Evolutionary conservation across 2,113 vertebrate species (phyloP).

Genomic region (Martes martes): DNA sequence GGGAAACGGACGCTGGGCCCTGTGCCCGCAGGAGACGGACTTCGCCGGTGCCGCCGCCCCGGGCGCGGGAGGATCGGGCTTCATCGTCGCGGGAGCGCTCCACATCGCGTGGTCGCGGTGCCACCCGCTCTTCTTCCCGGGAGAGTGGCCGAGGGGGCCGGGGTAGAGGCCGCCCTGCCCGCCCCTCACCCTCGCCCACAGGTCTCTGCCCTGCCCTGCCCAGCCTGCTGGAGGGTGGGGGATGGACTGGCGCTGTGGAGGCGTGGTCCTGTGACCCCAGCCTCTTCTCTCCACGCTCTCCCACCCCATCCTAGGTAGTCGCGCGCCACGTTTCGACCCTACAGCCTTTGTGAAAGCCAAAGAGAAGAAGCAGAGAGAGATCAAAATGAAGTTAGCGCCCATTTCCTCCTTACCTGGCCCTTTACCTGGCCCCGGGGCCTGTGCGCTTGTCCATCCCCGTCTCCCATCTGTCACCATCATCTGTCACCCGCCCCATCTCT

Average conservation of each 20-base stretch:
- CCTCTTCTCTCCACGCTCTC: slow-evolving; percentile 76
- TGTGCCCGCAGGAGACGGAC: slow-evolving; percentile 50
- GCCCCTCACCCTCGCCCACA: slow-evolving; percentile 87
- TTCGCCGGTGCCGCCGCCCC: slow-evolving; percentile 55
- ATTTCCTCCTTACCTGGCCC: not conserved
- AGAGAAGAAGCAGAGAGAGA: slow-evolving; percentile 87
- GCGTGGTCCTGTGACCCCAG: slow-evolving; percentile 71
- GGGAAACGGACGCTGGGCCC: not conserved
- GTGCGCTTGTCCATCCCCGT: not conserved
- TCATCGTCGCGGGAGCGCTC: slow-evolving; percentile 84
- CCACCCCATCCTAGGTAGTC: slow-evolving; percentile 57
- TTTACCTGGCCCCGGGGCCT: not conserved
- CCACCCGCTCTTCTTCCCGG: slow-evolving; percentile 77
- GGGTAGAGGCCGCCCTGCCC: slow-evolving; percentile 75
- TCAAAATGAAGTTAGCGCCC: slow-evolving; percentile 85
- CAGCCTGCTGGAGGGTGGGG: not conserved
- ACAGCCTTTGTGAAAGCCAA: slow-evolving; percentile 92
- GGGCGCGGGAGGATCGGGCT: slow-evolving; percentile 74
- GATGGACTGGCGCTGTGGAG: not conserved
- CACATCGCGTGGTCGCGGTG: slow-evolving; percentile 82
- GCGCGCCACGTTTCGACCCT: slow-evolving; percentile 88
- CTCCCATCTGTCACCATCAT: not conserved
- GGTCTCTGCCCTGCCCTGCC: slow-evolving; percentile 75
- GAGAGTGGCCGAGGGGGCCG: slow-evolving; percentile 81
- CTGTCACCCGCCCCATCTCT: not conserved